A percentile compares a stretch with the other conserved stretches of the same genome.
Evolutionary conservation across 2,888 invertebrate species (phyloP).

Genomic region (Acrobasis suavella): DNA sequence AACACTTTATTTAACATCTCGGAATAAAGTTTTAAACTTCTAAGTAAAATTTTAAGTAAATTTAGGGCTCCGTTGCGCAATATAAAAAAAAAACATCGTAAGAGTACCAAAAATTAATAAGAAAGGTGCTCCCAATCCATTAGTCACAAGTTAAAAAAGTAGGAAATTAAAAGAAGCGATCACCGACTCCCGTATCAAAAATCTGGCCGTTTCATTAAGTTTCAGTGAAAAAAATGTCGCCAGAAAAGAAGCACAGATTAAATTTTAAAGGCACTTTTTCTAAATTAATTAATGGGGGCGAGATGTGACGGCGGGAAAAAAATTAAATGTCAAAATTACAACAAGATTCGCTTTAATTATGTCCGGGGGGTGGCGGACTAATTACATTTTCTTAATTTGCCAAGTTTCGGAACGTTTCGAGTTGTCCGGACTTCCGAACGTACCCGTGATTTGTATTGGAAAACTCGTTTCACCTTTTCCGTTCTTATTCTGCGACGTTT

Average conservation of each 20-base stretch:
- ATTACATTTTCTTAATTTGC: slow-evolving; percentile 82
- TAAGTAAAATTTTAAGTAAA: background rate
- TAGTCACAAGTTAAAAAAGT: slow-evolving; percentile 50
- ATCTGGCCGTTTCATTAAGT: slow-evolving; percentile 75
- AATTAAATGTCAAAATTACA: slow-evolving; percentile 82
- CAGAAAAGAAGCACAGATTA: slow-evolving; percentile 69
- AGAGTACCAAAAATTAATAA: slow-evolving; percentile 47
- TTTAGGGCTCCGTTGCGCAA: background rate
- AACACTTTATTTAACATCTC: too few species aligned
- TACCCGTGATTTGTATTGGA: slow-evolving; percentile 43
- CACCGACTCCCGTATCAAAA: slow-evolving; percentile 56
- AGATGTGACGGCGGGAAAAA: slow-evolving; percentile 68
- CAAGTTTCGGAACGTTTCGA: slow-evolving; percentile 59
- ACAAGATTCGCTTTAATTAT: slow-evolving; percentile 80
- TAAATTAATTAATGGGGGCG: slow-evolving; percentile 76
- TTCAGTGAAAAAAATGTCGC: slow-evolving; percentile 61
- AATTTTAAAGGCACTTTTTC: slow-evolving; percentile 75
- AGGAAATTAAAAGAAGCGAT: slow-evolving; percentile 49
- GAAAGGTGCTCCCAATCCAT: slow-evolving; percentile 51
- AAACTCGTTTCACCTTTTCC: slow-evolving; percentile 33
- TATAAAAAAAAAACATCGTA: background rate
- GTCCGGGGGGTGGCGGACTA: slow-evolving; percentile 63
- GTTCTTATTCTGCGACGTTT: slow-evolving; percentile 5
- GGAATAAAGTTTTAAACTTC: too few species aligned
- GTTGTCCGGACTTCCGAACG: slow-evolving; percentile 43